Base-by-base conservation (phyloP, 2,888 invertebrate genomes). In the Tromatobia lineatoria region DNA sequence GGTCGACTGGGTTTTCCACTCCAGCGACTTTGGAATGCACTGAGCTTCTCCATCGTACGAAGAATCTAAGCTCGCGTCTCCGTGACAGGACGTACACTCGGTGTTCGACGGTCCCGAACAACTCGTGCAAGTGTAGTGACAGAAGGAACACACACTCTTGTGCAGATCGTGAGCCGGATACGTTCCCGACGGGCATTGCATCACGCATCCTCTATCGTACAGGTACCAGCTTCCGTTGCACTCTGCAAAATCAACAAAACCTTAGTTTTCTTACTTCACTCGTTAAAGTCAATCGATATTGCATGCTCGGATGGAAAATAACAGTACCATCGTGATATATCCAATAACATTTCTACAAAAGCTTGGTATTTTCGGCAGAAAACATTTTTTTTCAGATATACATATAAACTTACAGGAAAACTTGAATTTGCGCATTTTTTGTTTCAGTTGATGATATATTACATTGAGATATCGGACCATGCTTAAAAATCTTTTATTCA, bases 101-200 rank as follows among this genome's bases (percentile, higher is more conserved):
- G 95, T 95, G 93, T 96, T 96, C 88, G 95, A 95, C 8, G 97
- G 96, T 11, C 97, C 97, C 8, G 94, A 93, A 90, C 97, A 97
- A 11, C 95, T 94, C 80, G 95, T 95, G 92, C 97, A 97, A n/a
- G 96, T 95, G 92, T 97, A 97, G 94, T 97, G 97, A 91, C 97
- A 97, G 42, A 94, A 94, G 2, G 95, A 93, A 90, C 97, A 97
- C 73, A 94, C 94, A 42, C 93, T 92, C 8, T 94, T 88, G 11
- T 83, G 73, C n/a, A 86, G 86, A 66, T 91, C 89, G 59, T 83
- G 88, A 86, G 85, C 88, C 67, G 86, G 81, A 81, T 91, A 91
- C 34, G 90, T 91, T 47, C 88, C 86, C n/a, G 38, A 10, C 6
- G 96, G 96, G 92, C 97, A 97, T 83, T 92, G 93, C 77, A 92